Conservation (phyloP, 2,113 vertebrate genomes). For the Plestiodon gilberti region DNA sequence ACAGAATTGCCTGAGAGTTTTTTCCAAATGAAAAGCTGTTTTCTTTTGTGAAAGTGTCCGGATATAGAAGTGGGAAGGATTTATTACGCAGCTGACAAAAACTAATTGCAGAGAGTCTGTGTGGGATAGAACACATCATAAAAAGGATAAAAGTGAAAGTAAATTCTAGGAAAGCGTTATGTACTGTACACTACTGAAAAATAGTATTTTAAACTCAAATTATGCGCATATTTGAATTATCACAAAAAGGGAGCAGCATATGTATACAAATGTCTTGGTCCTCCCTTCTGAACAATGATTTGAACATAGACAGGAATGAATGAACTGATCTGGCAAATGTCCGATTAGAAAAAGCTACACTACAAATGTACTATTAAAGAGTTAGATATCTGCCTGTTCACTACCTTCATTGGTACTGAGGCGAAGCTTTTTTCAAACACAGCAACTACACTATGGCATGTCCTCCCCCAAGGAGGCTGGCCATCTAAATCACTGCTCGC, state of each 20-base stretch:
- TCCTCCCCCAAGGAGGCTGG: too few relatives aligned
- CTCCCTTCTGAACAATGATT: conserved; percentile 10
- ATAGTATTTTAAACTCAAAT: neutral
- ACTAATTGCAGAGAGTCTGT: conserved; percentile 79
- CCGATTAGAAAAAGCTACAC: neutral
- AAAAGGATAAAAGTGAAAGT: neutral
- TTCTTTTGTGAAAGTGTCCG: conserved; percentile 79
- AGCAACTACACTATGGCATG: too few relatives aligned
- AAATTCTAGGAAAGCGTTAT: neutral
- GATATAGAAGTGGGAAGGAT: conserved; percentile 90
- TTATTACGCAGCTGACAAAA: conserved; percentile 83
- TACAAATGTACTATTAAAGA: neutral
- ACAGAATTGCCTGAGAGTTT: conserved; percentile 78
- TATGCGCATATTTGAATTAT: neutral
- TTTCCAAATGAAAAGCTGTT: conserved; percentile 71
- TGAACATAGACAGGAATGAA: neutral
- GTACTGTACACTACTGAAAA: neutral
- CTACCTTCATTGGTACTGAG: neutral
- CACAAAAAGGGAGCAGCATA: neutral
- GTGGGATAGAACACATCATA: conserved; percentile 27
- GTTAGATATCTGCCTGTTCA: neutral
- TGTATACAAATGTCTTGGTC: neutral
- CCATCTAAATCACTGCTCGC: too few relatives aligned
- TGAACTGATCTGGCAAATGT: neutral
- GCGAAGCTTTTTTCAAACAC: too few relatives aligned